Evolutionary conservation across 2,113 vertebrate species (phyloP), one percentile per base, ranked within the genome.

Genomic region (Perccottus glenii): DNA sequence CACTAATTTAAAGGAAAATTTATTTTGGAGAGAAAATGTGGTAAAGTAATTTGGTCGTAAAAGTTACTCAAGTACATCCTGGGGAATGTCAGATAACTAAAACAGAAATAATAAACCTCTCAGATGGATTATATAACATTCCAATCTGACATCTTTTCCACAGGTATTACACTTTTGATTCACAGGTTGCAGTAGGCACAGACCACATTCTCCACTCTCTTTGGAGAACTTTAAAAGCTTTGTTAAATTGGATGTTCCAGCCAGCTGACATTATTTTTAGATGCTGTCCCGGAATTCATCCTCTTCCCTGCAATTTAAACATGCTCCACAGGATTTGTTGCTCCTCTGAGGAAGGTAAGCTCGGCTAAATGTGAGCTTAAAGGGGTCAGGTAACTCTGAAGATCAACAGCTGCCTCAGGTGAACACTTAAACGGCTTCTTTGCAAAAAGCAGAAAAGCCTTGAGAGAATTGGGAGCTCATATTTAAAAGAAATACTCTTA

Each of bases 341-440:
- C 60, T 75, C 74, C 46, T 45, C 60, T 57, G 65, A 62, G 65
- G 53, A 67, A 56, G 47, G 63, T 74, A 78, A 76, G 65, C 68
- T 69, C 60, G 72, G 71, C 59, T 83, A 75, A 79, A 84, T 67
- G 51, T 60, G 19, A 43, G 65, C 35, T 56, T 78, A 53, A 72
- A 72, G 49, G 60, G 58, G 75, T 77, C 73, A 68, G 70, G 64
- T 66, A 74, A 71, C 52, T 60, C 60, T 73, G 78, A 66, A 55
- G 60, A 60, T 53, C 19, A 69, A 59, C 60, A 77, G 38, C 70
- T 45, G 75, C 64, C 53, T 65, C 66, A 76, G 72, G 75, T 83
- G 43, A 67, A 70, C 36, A 66, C 44, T 66, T 63, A 69, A 10
- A 55, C n/a, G 68, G 45, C 58, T 52, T 49, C 38, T 33, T 10